A percentile compares a stretch with the other conserved stretches of the same genome.
These are phyloP conservation scores for Aradophagus sp. DNA, from an alignment of 1,140 invertebrate genomes.

Conservation along the genomic window DNA sequence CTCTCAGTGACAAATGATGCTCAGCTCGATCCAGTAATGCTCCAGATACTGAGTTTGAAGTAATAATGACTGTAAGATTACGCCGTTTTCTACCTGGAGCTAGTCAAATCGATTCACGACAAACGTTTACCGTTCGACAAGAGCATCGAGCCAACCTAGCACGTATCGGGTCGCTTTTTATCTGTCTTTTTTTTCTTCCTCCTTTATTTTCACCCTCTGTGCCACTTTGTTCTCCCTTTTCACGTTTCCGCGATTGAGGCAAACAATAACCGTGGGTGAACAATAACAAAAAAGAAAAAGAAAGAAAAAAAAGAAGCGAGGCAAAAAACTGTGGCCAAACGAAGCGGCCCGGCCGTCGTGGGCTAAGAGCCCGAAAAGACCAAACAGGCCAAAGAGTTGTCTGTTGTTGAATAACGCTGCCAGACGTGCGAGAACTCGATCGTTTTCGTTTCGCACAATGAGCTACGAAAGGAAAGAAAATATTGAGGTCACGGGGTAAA, in stretches of 20 bases:
- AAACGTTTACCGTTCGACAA: conserved; percentile 17
- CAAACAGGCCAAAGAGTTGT: conserved; percentile 9
- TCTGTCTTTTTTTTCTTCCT: too few relatives aligned
- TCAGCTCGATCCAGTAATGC: too few relatives aligned
- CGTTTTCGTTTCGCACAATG: conserved; percentile 41
- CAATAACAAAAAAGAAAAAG: conserved; percentile 20
- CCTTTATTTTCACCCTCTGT: neutral
- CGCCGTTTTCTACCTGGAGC: conserved; percentile 1
- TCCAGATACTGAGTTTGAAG: neutral
- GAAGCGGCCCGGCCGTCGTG: too few relatives aligned
- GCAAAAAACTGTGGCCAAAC: too few relatives aligned
- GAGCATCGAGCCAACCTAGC: conserved; percentile 4
- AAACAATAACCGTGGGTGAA: conserved; percentile 18
- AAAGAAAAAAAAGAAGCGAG: conserved; percentile 9
- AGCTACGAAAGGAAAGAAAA: conserved; percentile 43
- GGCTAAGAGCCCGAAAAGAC: too few relatives aligned
- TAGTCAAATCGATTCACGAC: conserved; percentile 2
- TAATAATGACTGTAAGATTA: neutral
- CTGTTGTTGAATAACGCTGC: conserved; percentile 21
- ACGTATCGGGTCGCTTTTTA: too few relatives aligned
- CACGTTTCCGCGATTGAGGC: conserved; percentile 22
- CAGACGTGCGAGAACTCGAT: conserved; percentile 49
- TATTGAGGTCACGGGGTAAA: conserved; percentile 65
- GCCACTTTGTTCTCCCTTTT: conserved; percentile 14
- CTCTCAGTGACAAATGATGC: too few relatives aligned